Percentiles rank a stretch among this genome's conserved stretches.
Conservation (phyloP, 2,797 vertebrate genomes). For the Hyperoplus immaculatus region DNA sequence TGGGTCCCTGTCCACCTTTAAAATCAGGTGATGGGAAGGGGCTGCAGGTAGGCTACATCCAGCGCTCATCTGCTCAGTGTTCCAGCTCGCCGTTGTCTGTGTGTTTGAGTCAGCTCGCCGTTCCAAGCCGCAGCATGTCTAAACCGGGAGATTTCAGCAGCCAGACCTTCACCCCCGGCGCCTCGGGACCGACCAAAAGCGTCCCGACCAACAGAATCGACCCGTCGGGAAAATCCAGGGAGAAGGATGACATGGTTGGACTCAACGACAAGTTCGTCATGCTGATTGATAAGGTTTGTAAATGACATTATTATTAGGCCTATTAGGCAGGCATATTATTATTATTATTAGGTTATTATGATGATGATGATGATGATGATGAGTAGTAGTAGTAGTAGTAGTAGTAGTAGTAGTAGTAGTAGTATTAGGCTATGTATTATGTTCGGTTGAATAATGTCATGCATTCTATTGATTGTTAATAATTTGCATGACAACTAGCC, state of each 20-base stretch:
- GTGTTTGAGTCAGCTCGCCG: background rate
- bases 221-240: conserved; percentile 61
- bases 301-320: background rate
- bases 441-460: background rate
- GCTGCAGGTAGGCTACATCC: background rate
- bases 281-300: conserved; percentile 80
- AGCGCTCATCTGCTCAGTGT: conserved; percentile 17
- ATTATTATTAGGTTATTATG: background rate
- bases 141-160: conserved; percentile 70
- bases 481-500: background rate
- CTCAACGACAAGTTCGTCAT: conserved; percentile 83
- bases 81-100: too few species aligned
- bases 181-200: background rate
- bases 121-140: conserved; percentile 48
- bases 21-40: conserved; percentile 50
- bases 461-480: background rate
- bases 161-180: conserved; percentile 62
- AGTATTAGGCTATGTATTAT: too few species aligned
- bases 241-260: conserved; percentile 81
- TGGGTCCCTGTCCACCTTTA: conserved; percentile 41
- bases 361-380: background rate
- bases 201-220: conserved; percentile 46
- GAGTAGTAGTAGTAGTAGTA: background rate
- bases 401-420: background rate
- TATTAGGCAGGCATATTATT: background rate